These are phyloP conservation scores for Notarius quadriscutis DNA, from an alignment of 2,113 vertebrate species.

Conservation along the genomic window DNA sequence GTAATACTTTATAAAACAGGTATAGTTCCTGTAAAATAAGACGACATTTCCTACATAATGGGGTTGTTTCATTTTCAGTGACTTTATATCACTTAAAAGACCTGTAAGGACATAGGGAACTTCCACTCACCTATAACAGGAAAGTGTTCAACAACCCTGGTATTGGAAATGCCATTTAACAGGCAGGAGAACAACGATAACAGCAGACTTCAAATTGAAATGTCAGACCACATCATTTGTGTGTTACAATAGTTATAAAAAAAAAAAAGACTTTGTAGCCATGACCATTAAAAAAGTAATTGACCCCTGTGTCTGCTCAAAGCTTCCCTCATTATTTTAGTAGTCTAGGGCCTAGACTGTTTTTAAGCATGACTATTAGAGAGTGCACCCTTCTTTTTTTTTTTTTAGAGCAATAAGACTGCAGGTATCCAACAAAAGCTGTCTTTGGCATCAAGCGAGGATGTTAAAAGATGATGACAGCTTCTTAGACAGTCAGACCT, in stretches of 20 bases:
- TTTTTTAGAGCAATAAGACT: background rate
- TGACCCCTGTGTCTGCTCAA: constrained; percentile 48
- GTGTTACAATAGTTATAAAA: constrained; percentile 57
- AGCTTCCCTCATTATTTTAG: constrained; percentile 12
- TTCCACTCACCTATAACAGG: background rate
- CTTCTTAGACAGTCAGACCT: constrained; percentile 2
- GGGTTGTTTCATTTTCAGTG: background rate
- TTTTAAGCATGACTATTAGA: background rate
- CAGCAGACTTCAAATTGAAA: constrained; percentile 55
- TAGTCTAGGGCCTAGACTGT: background rate
- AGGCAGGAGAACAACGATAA: constrained; percentile 34
- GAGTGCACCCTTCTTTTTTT: background rate
- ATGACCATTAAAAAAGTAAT: constrained; percentile 58
- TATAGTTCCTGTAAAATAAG: background rate
- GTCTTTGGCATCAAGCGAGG: background rate
- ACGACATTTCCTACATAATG: background rate
- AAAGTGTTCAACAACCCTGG: constrained; percentile 51
- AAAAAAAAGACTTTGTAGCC: constrained; percentile 50
- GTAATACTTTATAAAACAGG: background rate
- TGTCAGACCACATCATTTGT: constrained; percentile 51
- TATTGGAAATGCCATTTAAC: constrained; percentile 53
- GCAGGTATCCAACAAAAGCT: background rate
- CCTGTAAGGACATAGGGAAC: background rate
- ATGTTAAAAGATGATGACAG: background rate
- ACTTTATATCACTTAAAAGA: background rate